phyloP scores from a whole-genome alignment of 2,113 vertebrate species.

The Mormoops blainvillei region DNA sequence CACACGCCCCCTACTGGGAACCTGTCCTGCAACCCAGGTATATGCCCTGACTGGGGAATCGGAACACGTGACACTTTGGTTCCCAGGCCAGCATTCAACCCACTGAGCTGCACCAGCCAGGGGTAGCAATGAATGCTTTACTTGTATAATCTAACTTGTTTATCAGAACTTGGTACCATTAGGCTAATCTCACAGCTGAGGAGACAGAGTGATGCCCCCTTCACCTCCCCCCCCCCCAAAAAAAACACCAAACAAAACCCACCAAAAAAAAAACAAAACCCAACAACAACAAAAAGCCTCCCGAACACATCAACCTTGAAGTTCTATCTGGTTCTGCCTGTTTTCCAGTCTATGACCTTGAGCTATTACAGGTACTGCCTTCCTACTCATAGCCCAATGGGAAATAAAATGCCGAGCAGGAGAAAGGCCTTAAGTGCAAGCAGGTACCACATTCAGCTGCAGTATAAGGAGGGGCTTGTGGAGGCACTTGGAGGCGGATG shows the following conservation, averaged over 20 bases:
- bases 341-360: neutral
- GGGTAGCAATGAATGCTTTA: neutral
- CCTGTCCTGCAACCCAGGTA: too few relatives aligned
- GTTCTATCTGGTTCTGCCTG: neutral
- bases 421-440: neutral
- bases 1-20: too few relatives aligned
- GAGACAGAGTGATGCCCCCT: neutral
- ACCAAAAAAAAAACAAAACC: too few relatives aligned
- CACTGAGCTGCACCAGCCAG: too few relatives aligned
- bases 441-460: too few relatives aligned
- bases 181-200: neutral
- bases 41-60: too few relatives aligned
- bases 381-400: neutral
- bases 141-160: neutral
- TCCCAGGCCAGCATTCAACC: too few relatives aligned
- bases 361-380: neutral
- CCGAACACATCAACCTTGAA: neutral
- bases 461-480: neutral
- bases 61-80: too few relatives aligned
- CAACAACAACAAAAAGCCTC: neutral
- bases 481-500: neutral
- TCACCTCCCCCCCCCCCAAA: too few relatives aligned
- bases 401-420: neutral
- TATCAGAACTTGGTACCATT: neutral
- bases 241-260: neutral